A percentile compares a stretch with the other conserved stretches of the same genome.
Evolutionary conservation across 64 coral and sea anemone species (phyloP).

Genomic region (Actinia equina): DNA sequence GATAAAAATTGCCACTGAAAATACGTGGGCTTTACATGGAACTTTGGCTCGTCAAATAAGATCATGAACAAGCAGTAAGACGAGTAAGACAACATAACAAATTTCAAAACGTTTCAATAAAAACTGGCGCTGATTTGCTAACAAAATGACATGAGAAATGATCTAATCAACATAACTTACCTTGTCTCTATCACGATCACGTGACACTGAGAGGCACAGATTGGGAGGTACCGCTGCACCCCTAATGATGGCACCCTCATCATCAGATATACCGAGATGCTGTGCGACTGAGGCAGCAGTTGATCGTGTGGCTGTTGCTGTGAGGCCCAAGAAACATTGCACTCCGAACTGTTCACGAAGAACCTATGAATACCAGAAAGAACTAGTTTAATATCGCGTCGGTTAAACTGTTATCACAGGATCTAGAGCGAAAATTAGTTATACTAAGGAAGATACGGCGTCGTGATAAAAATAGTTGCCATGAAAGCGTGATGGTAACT

Average conservation of each 20-base stretch:
- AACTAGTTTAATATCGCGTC: neutral
- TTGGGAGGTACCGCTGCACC: constrained; percentile 87
- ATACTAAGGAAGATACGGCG: too few species aligned
- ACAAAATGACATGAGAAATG: neutral
- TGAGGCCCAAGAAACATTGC: constrained; percentile 85
- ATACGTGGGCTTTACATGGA: too few species aligned
- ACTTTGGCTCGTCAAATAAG: too few species aligned
- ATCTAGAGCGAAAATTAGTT: too few species aligned
- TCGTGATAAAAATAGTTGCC: too few species aligned
- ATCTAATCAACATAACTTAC: constrained; percentile 27
- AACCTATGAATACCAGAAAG: constrained; percentile 30
- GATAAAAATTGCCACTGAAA: too few species aligned
- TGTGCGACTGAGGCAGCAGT: constrained; percentile 86
- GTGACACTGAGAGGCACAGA: constrained; percentile 83
- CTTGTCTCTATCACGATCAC: constrained; percentile 73
- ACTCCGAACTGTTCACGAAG: constrained; percentile 90
- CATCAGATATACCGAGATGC: constrained; percentile 84
- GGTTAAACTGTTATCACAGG: too few species aligned
- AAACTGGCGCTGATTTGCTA: neutral
- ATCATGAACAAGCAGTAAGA: too few species aligned
- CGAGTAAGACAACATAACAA: too few species aligned
- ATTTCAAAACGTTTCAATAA: too few species aligned
- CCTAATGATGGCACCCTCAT: constrained; percentile 73
- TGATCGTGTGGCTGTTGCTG: constrained; percentile 81
- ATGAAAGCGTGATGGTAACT: too few species aligned